Base-by-base conservation (phyloP, 2,797 vertebrate genomes). In the Acipenser ruthenus region DNA sequence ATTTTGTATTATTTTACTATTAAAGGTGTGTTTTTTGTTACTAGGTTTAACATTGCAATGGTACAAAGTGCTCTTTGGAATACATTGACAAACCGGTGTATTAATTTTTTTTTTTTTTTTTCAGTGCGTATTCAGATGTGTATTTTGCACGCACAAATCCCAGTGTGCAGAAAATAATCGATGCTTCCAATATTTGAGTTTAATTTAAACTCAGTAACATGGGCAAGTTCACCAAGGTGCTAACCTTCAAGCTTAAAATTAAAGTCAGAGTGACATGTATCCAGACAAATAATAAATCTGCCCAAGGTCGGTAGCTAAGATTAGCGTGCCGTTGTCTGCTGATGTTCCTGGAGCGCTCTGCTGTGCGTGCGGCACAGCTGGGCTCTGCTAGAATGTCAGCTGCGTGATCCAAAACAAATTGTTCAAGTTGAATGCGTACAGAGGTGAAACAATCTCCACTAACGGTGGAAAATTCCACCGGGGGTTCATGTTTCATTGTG, bases 231-330 rank as follows among this genome's bases (percentile, higher is more conserved):
- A 68, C 69, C 70, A 67, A 70, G 69, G 67, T 65, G n/a, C 75
- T 75, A 69, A 74, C 74, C 60, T 63, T 67, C 69, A 71, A 51
- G 72, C 50, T 73, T 74, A 64, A 71, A 50, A 72, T 63, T 75
- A 88, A 84, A 86, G 84, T 78, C 75, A 73, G 37, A 37, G 37
- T 37, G 37, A 37, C 37, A 65, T 37, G 76, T 75, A 66, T 71
- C 50, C 55, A 78, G 77, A 75, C 67, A 7, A 64, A 60, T 47
- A 73, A 75, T 70, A 72, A 71, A 77, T 67, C 73, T 69, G 80
- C 78, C 82, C 83, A 84, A 77, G 82, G 84, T 82, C 77, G 58
- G 12, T 53, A 72, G 75, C 82, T 81, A 80, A 80, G 79, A 84
- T 84, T 81, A 84, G 83, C 74, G 72, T 77, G 81, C 84, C 83